A percentile compares a stretch with the other conserved stretches of the same genome.
These are phyloP conservation scores for Gobio occitaniae DNA, from an alignment of 2,797 vertebrate species.

Conservation along the genomic window DNA sequence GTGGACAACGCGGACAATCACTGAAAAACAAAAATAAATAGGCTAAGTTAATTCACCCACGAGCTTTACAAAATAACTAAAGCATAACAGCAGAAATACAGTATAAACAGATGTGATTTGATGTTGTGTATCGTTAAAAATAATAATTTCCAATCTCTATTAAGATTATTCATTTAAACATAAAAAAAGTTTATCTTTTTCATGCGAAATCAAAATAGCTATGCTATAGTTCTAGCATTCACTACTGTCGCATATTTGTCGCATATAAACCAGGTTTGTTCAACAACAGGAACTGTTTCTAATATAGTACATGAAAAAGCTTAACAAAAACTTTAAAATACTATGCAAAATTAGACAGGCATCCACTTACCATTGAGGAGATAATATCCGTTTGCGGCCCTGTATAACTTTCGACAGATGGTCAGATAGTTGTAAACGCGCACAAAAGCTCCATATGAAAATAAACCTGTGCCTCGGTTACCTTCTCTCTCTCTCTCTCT, in stretches of 20 bases:
- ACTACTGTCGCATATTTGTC: neutral
- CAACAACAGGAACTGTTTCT: neutral
- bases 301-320: neutral
- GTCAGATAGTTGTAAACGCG: slow-evolving; percentile 8
- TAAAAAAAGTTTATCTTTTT: neutral
- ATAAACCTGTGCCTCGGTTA: slow-evolving; percentile 5
- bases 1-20: neutral
- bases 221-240: neutral
- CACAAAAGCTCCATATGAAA: slow-evolving; percentile 27
- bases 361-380: slow-evolving; percentile 33
- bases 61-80: neutral
- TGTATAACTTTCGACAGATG: neutral
- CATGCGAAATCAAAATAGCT: too few relatives aligned
- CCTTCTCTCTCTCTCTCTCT: slow-evolving; percentile 30
- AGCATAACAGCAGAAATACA: neutral
- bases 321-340: neutral
- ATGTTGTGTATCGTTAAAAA: neutral
- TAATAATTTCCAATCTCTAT: neutral
- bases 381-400: neutral
- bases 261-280: neutral
- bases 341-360: neutral
- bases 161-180: neutral
- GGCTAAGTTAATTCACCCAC: neutral
- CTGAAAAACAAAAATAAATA: neutral
- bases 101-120: neutral